A percentile compares a stretch with the other conserved stretches of the same genome.
Evolutionary conservation across 2,888 invertebrate genomes (phyloP).

Genomic region (Aphodius sticticus): DNA sequence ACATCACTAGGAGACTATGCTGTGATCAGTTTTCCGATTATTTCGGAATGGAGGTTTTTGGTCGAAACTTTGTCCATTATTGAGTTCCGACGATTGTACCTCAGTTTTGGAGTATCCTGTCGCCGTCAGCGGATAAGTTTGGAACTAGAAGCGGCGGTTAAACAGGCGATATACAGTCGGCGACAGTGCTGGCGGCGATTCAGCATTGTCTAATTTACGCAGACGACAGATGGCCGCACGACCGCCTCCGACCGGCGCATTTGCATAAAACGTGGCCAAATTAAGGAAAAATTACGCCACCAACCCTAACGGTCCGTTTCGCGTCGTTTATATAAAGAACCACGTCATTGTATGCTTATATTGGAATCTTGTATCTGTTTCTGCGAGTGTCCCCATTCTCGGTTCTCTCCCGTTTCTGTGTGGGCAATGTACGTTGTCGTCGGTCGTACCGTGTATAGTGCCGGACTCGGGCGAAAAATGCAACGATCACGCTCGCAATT

Average conservation of each 20-base stretch:
- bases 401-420: constrained; percentile 21
- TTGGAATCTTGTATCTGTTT: constrained; percentile 37
- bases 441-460: constrained; percentile 5
- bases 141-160: neutral
- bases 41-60: neutral
- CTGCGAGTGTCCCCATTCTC: constrained; percentile 25
- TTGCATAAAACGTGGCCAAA: constrained; percentile 51
- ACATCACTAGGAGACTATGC: neutral
- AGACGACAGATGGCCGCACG: constrained; percentile 43
- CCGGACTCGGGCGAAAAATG: constrained; percentile 8
- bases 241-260: constrained; percentile 40
- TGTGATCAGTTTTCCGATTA: neutral
- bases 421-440: constrained; percentile 20
- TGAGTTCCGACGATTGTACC: neutral
- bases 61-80: neutral
- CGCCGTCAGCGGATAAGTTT: constrained; percentile 6
- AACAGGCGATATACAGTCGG: constrained; percentile 6
- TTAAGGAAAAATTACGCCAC: constrained; percentile 48
- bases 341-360: constrained; percentile 57
- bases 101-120: neutral
- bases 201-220: constrained; percentile 37
- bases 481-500: constrained; percentile 22
- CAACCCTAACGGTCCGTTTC: constrained; percentile 48
- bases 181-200: neutral
- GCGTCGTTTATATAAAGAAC: constrained; percentile 48